phyloP scores from a whole-genome alignment of 2,797 vertebrate species.

The Spea hammondii region DNA sequence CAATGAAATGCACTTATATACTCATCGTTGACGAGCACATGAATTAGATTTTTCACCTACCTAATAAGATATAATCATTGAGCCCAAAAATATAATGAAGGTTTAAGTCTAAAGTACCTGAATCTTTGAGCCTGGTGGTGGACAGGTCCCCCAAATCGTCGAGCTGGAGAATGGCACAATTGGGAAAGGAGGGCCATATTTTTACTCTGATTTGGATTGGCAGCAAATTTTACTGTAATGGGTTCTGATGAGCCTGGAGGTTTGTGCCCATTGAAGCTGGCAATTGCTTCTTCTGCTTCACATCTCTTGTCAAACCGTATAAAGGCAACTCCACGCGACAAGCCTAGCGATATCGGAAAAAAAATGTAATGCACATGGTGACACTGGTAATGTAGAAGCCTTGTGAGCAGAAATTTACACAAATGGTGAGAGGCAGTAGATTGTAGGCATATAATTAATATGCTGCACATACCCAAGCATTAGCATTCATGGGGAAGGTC shows the following conservation, averaged over 20 bases:
- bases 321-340: slow-evolving; percentile 94
- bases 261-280: slow-evolving; percentile 94
- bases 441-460: too few relatives aligned
- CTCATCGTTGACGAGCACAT: too few relatives aligned
- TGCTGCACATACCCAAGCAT: too few relatives aligned
- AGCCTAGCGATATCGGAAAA: slow-evolving; percentile 74
- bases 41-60: too few relatives aligned
- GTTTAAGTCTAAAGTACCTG: slow-evolving; percentile 74
- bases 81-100: not conserved
- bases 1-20: too few relatives aligned
- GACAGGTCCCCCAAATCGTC: slow-evolving; percentile 90
- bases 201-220: slow-evolving; percentile 96
- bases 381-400: not conserved
- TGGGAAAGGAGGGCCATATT: slow-evolving; percentile 93
- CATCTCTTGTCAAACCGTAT: slow-evolving; percentile 95
- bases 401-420: not conserved
- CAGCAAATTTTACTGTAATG: slow-evolving; percentile 95
- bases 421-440: too few relatives aligned
- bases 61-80: too few relatives aligned
- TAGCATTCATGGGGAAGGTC: too few relatives aligned
- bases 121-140: slow-evolving; percentile 98
- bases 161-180: slow-evolving; percentile 90
- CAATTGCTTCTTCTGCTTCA: slow-evolving; percentile 96
- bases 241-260: slow-evolving; percentile 89
- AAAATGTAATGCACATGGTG: slow-evolving; percentile 9